Percentiles rank a stretch among this genome's conserved stretches.
phyloP scores from a whole-genome alignment of 2,888 invertebrate genomes.

The Drosophila colorata region DNA sequence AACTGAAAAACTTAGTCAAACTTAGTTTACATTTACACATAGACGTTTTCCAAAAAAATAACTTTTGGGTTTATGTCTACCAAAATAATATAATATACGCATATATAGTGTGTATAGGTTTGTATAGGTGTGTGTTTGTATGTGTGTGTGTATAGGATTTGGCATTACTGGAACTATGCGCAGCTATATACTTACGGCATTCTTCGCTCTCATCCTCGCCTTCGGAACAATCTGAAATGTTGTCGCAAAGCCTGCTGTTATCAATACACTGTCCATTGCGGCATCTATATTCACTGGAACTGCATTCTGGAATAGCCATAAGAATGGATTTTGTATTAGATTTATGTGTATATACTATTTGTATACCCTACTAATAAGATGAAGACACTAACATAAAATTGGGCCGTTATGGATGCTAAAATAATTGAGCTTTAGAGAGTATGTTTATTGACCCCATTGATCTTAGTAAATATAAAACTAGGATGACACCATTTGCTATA shows the following conservation, averaged over 20 bases:
- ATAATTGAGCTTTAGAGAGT: not conserved
- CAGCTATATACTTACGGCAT: constrained; percentile 82
- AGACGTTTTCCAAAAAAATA: constrained; percentile 18
- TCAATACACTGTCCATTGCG: constrained; percentile 88
- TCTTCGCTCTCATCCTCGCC: constrained; percentile 87
- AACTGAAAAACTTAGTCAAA: constrained; percentile 46
- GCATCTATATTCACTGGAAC: constrained; percentile 87
- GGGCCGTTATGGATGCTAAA: not conserved
- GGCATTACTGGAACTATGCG: not conserved
- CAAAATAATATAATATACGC: constrained; percentile 20
- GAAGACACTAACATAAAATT: too few species aligned
- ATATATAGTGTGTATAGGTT: constrained; percentile 2
- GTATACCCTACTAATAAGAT: not conserved
- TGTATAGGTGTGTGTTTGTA: constrained; percentile 1
- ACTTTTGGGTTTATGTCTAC: constrained; percentile 32
- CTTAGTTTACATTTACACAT: constrained; percentile 54
- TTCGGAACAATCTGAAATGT: constrained; percentile 87
- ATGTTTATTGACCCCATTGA: too few species aligned
- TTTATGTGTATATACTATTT: not conserved
- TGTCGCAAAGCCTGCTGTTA: constrained; percentile 86
- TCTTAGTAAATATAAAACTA: too few species aligned
- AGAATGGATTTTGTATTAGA: constrained; percentile 1
- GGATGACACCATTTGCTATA: too few species aligned
- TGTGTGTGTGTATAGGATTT: constrained; percentile 6
- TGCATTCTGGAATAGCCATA: constrained; percentile 86